Evolutionary conservation across 2,797 vertebrate genomes (phyloP).

Genomic region (Brotogeris chrysoptera): DNA sequence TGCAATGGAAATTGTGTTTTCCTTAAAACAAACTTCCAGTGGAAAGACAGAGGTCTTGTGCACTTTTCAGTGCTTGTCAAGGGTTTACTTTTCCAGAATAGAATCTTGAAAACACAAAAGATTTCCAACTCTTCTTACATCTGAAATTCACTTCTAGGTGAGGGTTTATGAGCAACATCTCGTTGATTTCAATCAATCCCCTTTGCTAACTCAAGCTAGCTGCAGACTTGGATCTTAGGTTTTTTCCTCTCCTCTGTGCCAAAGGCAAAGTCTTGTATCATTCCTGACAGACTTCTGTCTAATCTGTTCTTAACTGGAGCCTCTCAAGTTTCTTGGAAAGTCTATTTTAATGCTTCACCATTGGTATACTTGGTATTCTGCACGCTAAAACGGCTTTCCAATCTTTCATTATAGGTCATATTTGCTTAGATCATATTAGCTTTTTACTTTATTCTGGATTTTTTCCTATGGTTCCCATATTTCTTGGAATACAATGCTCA

Average conservation of each 20-base stretch:
- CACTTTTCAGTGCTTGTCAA: not conserved
- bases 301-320: not conserved
- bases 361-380: not conserved
- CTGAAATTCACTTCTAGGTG: not conserved
- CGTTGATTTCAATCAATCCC: not conserved
- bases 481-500: not conserved
- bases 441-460: not conserved
- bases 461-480: not conserved
- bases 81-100: not conserved
- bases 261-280: not conserved
- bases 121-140: not conserved
- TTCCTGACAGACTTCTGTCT: not conserved
- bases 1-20: not conserved
- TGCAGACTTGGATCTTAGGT: not conserved
- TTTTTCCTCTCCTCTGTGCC: not conserved
- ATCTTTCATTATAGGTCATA: accelerated
- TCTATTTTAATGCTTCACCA: not conserved
- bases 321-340: not conserved
- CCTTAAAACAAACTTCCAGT: not conserved
- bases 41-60: not conserved
- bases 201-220: not conserved
- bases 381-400: not conserved
- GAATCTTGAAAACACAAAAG: not conserved
- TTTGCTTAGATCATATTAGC: not conserved
- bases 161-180: not conserved